Evolutionary conservation across 2,113 vertebrate species (phyloP).

Genomic region (Coregonus clupeaformis): DNA sequence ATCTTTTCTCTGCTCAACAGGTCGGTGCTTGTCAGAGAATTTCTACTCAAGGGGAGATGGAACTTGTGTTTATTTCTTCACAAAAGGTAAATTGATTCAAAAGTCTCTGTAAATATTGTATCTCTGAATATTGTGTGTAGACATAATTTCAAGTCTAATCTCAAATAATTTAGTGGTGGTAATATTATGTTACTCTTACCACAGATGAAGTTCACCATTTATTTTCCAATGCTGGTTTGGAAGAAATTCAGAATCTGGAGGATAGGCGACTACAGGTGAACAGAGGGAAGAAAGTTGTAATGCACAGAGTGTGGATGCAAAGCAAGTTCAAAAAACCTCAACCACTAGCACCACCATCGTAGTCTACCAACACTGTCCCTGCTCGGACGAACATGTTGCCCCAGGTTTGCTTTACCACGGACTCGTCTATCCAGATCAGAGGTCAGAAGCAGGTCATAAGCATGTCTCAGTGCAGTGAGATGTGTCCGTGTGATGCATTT

Average conservation of each 20-base stretch:
- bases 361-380: background rate
- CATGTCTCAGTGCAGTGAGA: background rate
- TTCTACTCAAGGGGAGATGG: slow-evolving; percentile 91
- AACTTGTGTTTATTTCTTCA: slow-evolving; percentile 88
- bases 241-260: slow-evolving; percentile 89
- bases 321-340: slow-evolving; percentile 85
- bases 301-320: slow-evolving; percentile 91
- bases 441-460: background rate
- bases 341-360: slow-evolving; percentile 26
- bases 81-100: slow-evolving; percentile 47
- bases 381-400: background rate
- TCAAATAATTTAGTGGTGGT: background rate
- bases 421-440: background rate
- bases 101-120: slow-evolving; percentile 23
- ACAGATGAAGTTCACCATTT: slow-evolving; percentile 82
- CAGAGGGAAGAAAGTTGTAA: slow-evolving; percentile 86
- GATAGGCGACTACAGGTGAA: slow-evolving; percentile 91
- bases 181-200: slow-evolving; percentile 33
- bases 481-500: background rate
- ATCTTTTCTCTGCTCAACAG: slow-evolving; percentile 60
- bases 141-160: background rate
- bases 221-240: slow-evolving; percentile 84
- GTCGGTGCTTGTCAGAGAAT: slow-evolving; percentile 87
- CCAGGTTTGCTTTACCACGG: background rate
- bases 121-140: background rate